Evolutionary conservation across 2,113 vertebrate species (phyloP), one percentile per base, ranked within the genome.

Genomic region (Neotoma lepida): DNA sequence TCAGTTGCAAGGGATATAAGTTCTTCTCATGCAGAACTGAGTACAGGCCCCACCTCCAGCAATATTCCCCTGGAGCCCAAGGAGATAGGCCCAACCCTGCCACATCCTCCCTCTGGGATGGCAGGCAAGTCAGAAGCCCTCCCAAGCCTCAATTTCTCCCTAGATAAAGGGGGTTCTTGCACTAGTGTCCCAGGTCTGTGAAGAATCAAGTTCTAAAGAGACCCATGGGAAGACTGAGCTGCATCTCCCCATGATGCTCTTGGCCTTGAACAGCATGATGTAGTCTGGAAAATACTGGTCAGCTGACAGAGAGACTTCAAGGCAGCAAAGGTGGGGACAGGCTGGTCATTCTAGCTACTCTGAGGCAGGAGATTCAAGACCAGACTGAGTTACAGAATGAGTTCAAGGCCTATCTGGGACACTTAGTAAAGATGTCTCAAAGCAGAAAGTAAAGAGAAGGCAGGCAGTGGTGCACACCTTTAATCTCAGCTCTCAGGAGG

Each of bases 281-380:
- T 10, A 3, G 0, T 0, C 82, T 73, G 5, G 14, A 28, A 88
- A 54, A 20, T 20, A 0, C n/a, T 22, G 1, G 15, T 3, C 3
- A 22, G 28, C 10, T 1, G 26, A 51, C 44, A 41, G 39, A 10
- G n/a, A 49, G 44, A 35, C 15, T 10, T 33, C n/a, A 26, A 51
- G 89, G 81, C 4, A 56, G 81, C 41, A 6, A 51, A 17, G 54
- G 17, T 33, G 63, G 39, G 54, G 39, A 30, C 66, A 39, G 24
- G 66, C 49, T 26, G 35, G 49, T 28, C 49, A 20, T 54, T 20
- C 46, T 33, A 54, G 46, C 46, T 87, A 35, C 46, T 71, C 22
- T 87, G 24, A 41, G 46, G 35, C n/a, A 71, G 66, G 35, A 56
- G 66, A 26, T 18, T 39, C 33, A n/a, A n/a, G 44, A 17, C 33